These are phyloP conservation scores for Ispidina picta DNA, from an alignment of 2,797 vertebrate genomes.

Conservation along the genomic window DNA sequence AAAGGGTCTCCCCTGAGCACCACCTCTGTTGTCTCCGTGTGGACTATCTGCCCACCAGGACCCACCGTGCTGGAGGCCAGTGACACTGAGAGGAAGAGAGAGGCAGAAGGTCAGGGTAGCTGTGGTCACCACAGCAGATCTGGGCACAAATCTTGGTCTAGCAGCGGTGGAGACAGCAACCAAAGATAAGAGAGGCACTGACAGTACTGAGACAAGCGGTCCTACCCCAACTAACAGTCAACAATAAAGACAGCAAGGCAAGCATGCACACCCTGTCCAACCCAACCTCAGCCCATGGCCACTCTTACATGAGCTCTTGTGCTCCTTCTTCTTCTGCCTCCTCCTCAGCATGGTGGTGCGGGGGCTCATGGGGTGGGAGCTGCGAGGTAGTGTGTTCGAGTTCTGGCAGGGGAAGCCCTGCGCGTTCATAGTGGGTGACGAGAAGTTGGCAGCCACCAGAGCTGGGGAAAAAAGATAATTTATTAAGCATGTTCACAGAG, in stretches of 20 bases:
- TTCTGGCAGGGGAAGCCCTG: constrained; percentile 89
- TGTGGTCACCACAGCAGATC: fast-evolving
- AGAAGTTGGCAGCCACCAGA: constrained; percentile 90
- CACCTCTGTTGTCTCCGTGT: constrained; percentile 91
- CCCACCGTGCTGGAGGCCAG: constrained; percentile 94
- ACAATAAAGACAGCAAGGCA: background rate
- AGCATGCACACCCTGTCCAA: fast-evolving
- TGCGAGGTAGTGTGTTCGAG: constrained; percentile 88
- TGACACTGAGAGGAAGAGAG: constrained; percentile 80
- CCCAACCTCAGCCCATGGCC: background rate
- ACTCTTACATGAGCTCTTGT: constrained; percentile 91
- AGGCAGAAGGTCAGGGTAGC: constrained; percentile 20
- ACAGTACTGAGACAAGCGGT: fast-evolving
- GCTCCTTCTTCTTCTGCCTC: constrained; percentile 90
- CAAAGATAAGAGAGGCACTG: background rate
- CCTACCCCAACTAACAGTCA: background rate
- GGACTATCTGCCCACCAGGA: constrained; percentile 94
- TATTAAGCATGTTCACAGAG: fast-evolving
- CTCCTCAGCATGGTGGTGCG: constrained; percentile 91
- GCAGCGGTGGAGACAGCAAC: background rate
- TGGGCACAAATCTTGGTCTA: background rate
- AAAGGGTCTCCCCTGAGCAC: constrained; percentile 90
- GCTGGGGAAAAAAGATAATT: constrained; percentile 74
- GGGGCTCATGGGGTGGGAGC: constrained; percentile 91
- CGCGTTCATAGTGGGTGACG: constrained; percentile 85